Evolutionary conservation across 1,140 invertebrate genomes (phyloP).

Genomic region (Nylanderia fulva): DNA sequence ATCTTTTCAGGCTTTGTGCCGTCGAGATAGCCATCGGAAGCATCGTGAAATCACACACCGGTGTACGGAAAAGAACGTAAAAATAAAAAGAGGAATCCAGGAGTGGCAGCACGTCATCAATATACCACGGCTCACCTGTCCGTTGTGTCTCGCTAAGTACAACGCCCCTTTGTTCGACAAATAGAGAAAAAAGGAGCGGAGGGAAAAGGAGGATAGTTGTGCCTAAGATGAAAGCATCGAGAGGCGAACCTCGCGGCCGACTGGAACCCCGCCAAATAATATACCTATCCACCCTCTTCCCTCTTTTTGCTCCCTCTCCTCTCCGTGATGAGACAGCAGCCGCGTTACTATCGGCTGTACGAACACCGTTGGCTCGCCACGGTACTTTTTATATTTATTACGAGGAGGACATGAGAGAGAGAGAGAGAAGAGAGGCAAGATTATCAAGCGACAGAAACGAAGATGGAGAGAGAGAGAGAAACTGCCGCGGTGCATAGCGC

Average conservation of each 20-base stretch:
- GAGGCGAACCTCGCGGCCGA: slow-evolving; percentile 80
- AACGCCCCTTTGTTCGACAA: slow-evolving; percentile 73
- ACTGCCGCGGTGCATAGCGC: slow-evolving; percentile 13
- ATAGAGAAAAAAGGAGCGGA: slow-evolving; percentile 33
- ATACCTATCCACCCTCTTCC: slow-evolving; percentile 68
- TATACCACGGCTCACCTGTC: slow-evolving; percentile 64
- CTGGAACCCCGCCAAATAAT: slow-evolving; percentile 83
- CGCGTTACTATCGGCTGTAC: slow-evolving; percentile 72
- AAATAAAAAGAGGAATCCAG: slow-evolving; percentile 62
- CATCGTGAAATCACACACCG: slow-evolving; percentile 68
- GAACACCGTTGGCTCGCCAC: slow-evolving; percentile 21
- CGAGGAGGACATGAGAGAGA: slow-evolving; percentile 70
- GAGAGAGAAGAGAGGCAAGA: neutral
- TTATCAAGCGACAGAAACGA: slow-evolving; percentile 4
- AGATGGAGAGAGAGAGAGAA: neutral
- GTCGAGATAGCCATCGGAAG: slow-evolving; percentile 24
- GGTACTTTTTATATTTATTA: slow-evolving; percentile 82
- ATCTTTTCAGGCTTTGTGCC: slow-evolving; percentile 50
- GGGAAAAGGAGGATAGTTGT: slow-evolving; percentile 33
- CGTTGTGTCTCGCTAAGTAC: slow-evolving; percentile 18
- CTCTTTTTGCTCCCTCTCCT: slow-evolving; percentile 4
- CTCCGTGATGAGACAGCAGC: slow-evolving; percentile 53
- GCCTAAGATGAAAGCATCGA: slow-evolving; percentile 81
- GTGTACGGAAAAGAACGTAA: slow-evolving; percentile 45
- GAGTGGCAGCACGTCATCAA: slow-evolving; percentile 60